These are phyloP conservation scores for Mico argentatus DNA, from an alignment of 2,797 vertebrate species.

Conservation along the genomic window DNA sequence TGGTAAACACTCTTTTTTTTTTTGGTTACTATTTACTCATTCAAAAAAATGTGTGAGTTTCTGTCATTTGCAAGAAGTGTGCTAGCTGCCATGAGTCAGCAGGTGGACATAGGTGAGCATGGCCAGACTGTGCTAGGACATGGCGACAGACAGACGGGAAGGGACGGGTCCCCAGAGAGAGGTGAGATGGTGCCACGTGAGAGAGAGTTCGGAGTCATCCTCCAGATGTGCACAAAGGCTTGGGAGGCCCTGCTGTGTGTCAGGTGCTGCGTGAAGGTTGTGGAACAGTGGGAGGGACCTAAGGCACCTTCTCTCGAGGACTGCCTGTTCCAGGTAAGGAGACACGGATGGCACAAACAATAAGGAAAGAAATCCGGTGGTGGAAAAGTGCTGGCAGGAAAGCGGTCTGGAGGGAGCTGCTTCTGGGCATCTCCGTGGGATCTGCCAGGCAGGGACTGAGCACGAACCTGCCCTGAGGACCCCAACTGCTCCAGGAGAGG, in stretches of 20 bases:
- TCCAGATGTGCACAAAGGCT: neutral
- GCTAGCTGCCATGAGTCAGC: neutral
- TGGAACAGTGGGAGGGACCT: neutral
- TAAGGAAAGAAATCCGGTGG: neutral
- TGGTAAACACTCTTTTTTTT: fast-evolving
- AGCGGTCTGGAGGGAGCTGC: neutral
- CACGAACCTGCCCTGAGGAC: neutral
- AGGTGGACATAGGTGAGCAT: neutral
- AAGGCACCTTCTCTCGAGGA: neutral
- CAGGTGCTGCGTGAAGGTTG: fast-evolving
- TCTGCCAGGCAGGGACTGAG: neutral
- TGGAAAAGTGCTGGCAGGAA: neutral
- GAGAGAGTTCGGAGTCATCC: neutral
- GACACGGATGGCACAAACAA: neutral
- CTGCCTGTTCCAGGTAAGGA: neutral
- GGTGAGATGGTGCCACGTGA: fast-evolving
- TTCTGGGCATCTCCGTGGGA: neutral
- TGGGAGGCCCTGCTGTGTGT: neutral
- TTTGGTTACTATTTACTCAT: neutral
- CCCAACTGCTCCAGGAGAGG: neutral
- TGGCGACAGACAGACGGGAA: neutral
- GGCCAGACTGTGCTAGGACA: neutral
- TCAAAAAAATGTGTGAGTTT: neutral
- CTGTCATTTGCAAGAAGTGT: neutral
- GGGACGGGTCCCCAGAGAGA: neutral